A percentile compares a stretch with the other conserved stretches of the same genome.
These are phyloP conservation scores for Drosophila siamana DNA, from an alignment of 2,888 invertebrate genomes.

Conservation along the genomic window DNA sequence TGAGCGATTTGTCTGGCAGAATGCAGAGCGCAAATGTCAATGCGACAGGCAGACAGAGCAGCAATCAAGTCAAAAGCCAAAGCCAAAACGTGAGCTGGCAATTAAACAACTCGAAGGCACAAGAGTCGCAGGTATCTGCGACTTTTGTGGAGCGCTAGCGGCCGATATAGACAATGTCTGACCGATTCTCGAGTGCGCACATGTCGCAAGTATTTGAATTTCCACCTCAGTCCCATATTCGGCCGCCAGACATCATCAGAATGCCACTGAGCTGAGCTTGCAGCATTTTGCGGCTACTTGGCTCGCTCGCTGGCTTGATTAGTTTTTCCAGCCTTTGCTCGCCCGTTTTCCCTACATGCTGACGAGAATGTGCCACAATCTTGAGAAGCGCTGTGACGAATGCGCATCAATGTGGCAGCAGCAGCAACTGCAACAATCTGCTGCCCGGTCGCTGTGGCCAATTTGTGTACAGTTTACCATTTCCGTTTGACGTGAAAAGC, in stretches of 20 bases:
- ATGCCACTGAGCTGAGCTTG: background rate
- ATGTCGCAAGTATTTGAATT: constrained; percentile 60
- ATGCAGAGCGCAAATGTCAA: constrained; percentile 74
- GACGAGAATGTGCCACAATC: constrained; percentile 41
- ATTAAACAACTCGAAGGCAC: constrained; percentile 65
- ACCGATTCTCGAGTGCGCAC: constrained; percentile 25
- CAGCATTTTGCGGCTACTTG: constrained; percentile 38
- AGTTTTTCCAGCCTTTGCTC: constrained; percentile 32
- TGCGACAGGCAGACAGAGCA: constrained; percentile 57
- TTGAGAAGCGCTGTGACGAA: constrained; percentile 58
- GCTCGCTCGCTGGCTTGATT: constrained; percentile 40
- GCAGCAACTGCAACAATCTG: constrained; percentile 14
- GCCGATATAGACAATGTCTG: no score
- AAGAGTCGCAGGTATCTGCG: no score
- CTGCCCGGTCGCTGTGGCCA: constrained; percentile 61
- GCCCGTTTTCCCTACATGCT: constrained; percentile 34
- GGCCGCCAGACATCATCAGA: constrained; percentile 2
- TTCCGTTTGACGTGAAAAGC: constrained; percentile 65
- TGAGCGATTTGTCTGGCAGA: constrained; percentile 73
- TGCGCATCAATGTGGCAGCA: constrained; percentile 43
- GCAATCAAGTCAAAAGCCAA: constrained; percentile 70
- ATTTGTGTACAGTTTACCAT: constrained; percentile 71
- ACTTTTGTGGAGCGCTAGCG: no score
- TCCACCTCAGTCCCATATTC: constrained; percentile 18
- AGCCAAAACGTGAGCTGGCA: constrained; percentile 78